These are phyloP conservation scores for Tetanocera ferruginea DNA, from an alignment of 2,888 invertebrate genomes.

Conservation along the genomic window DNA sequence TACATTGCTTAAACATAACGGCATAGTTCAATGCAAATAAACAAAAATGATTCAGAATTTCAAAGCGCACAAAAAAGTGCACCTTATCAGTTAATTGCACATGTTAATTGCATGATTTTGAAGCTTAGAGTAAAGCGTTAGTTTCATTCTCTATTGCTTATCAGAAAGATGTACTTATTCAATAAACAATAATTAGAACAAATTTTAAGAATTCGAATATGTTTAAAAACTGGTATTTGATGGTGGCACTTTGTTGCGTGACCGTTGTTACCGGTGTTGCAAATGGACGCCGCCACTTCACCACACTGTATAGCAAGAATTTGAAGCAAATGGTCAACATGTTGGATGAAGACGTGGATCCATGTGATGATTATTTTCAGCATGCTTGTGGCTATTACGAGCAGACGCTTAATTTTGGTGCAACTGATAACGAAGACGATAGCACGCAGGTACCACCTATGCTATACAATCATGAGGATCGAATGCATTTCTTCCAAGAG, in stretches of 20 bases:
- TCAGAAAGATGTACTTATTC: too few relatives aligned
- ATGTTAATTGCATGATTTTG: too few relatives aligned
- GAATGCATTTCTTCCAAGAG: constrained; percentile 59
- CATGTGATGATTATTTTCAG: constrained; percentile 62
- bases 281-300: constrained; percentile 18
- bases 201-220: neutral
- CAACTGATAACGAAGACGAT: neutral
- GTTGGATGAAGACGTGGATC: constrained; percentile 53
- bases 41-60: too few relatives aligned
- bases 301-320: constrained; percentile 58
- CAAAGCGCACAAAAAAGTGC: too few relatives aligned
- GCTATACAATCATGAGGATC: constrained; percentile 62
- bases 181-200: too few relatives aligned
- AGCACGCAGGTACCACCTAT: constrained; percentile 56
- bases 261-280: too few relatives aligned
- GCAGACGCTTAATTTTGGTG: neutral
- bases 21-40: too few relatives aligned
- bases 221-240: neutral
- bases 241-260: neutral
- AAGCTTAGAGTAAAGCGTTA: too few relatives aligned
- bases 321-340: constrained; percentile 55
- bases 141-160: too few relatives aligned
- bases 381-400: constrained; percentile 62
- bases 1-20: too few relatives aligned
- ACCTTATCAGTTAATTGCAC: too few relatives aligned